Conservation (phyloP, 1,140 invertebrate genomes). For the Potamilus streckersoni region DNA sequence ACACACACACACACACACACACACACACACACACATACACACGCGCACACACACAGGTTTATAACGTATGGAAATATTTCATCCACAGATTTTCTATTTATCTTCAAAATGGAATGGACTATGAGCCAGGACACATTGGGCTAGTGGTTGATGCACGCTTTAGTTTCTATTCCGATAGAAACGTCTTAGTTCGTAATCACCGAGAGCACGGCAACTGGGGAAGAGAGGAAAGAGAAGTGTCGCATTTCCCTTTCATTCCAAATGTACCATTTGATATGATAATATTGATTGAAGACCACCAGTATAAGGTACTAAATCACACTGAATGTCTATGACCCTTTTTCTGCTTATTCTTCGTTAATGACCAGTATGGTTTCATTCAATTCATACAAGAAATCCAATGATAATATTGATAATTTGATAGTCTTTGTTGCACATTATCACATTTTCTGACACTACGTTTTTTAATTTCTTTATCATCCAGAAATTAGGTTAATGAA, state of each 20-base stretch:
- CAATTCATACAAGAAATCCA: too few relatives aligned
- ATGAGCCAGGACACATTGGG: slow-evolving; percentile 29
- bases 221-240: slow-evolving; percentile 77
- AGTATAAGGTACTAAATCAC: slow-evolving; percentile 67
- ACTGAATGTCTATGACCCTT: too few relatives aligned
- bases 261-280: slow-evolving; percentile 77
- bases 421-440: too few relatives aligned
- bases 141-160: slow-evolving; percentile 41
- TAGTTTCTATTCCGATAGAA: slow-evolving; percentile 26
- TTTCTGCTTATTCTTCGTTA: too few relatives aligned
- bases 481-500: too few relatives aligned
- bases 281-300: slow-evolving; percentile 67
- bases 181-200: slow-evolving; percentile 78
- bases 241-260: slow-evolving; percentile 74
- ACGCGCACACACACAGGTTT: too few relatives aligned
- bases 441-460: too few relatives aligned
- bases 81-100: slow-evolving; percentile 37
- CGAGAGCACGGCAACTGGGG: slow-evolving; percentile 80
- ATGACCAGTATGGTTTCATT: too few relatives aligned
- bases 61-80: background rate
- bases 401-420: too few relatives aligned
- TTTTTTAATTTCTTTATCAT: too few relatives aligned
- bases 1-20: too few relatives aligned
- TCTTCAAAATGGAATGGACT: slow-evolving; percentile 23
- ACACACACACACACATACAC: too few relatives aligned